Evolutionary conservation across 2,888 invertebrate genomes (phyloP), one percentile per base, ranked within the genome.

Genomic region (Octonoba sinensis): DNA sequence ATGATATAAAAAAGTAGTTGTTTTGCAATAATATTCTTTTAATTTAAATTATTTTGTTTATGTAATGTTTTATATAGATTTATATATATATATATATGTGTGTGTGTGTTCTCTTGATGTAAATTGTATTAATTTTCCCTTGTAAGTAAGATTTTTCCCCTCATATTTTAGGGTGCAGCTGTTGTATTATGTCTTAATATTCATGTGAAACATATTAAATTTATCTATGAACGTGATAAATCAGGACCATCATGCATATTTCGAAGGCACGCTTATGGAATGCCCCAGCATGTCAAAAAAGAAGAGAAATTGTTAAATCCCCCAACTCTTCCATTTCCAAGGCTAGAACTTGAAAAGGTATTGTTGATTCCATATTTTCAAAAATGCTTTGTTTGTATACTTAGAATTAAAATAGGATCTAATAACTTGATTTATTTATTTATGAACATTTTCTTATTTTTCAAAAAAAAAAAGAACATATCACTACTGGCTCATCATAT

Each of bases 131-230:
- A 36, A 11, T 36, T 36, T n/a, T 36, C 11, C 11, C 3, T 8
- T 36, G 36, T 36, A 11, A 36, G 8, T 36, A 36, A 36, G 6
- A 8, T 36, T 20, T 46, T 57, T 54, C 46, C 16, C 15, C 65
- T 46, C 20, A 60, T 18, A 16, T 47, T 74, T 20, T 56, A 82
- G 81, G 70, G 81, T n/a, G 59, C 81, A 64, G 81, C 44, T 20
- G 69, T 65, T 44, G 16, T 71, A 51, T 24, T 69, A 16, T 69
- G 60, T 51, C 59, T 82, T 16, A 75, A 82, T 20, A 47, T 70
- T 13, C 81, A 74, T 51, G 20, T n/a, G 6, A 69, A 57, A 49
- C 27, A 69, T 16, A 56, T 81, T n/a, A 49, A 69, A 27, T 44
- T 44, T 8, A 15, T 72, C 16, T 16, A 44, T 36, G 56, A 69